Evolutionary conservation across 2,888 invertebrate species (phyloP), one percentile per base, ranked within the genome.

Genomic region (Erebia ligea): DNA sequence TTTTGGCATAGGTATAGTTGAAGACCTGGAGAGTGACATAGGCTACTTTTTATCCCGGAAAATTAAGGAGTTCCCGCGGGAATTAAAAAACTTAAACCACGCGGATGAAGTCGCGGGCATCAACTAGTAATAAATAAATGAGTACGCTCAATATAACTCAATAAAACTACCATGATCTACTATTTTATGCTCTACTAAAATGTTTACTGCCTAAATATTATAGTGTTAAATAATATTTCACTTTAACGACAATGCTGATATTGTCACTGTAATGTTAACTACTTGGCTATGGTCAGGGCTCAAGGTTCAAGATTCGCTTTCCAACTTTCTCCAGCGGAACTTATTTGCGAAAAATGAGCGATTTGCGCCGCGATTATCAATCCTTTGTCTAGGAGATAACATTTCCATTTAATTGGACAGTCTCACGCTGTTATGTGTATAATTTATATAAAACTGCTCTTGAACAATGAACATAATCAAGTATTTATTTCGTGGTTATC

Each of bases 251-350:
- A 19, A 6, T 48, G 61, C 13, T 6, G 19, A 15, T 45, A 19
- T 21, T 13, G 48, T 8, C 5, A 42, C 8, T 21, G 42, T 59
- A 58, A 45, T 34, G 34, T 70, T 42, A 58, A 61, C 48, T 11
- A 58, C 48, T 21, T 57, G 62, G 62, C 66, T 62, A 48, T 56
- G 64, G 68, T 68, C 70, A 69, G 65, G 66, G 68, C 70, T 71
- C 65, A 65, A 54, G 56, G 62, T 62, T 62, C 25, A 25, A 67
- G 34, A 65, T 17, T 59, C 54, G 71, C 75, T 76, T 76, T 76
- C 72, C 67, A 65, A 73, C 76, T 77, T 77, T 77, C 76, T 61
- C 73, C 25, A 48, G 65, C 73, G 76, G 68, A 72, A 73, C 72
- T 69, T 71, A 72, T 69, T 70, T 54, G 70, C 56, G 72, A 64